These are phyloP conservation scores for Drosophila suzukii DNA, from an alignment of 1,140 invertebrate genomes.

Conservation along the genomic window DNA sequence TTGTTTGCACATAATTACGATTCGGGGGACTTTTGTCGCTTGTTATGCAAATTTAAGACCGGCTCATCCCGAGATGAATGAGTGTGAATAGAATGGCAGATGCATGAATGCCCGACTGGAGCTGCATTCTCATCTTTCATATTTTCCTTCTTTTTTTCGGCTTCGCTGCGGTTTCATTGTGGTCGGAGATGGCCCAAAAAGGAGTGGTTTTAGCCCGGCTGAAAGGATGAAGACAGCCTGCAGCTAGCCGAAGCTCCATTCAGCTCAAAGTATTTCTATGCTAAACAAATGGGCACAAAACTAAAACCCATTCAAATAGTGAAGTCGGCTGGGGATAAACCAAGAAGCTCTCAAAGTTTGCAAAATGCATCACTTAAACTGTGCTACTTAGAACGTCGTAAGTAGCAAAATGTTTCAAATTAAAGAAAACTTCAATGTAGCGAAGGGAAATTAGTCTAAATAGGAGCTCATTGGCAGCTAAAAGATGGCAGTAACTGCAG, in stretches of 20 bases:
- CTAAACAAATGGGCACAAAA: conserved; percentile 30
- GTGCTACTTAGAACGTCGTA: conserved; percentile 17
- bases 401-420: conserved; percentile 2
- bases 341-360: conserved; percentile 13
- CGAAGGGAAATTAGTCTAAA: not conserved
- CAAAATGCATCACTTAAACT: conserved; percentile 33
- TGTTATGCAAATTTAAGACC: conserved; percentile 58
- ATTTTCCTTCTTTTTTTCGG: conserved; percentile 6
- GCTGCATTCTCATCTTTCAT: conserved; percentile 17
- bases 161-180: conserved; percentile 36
- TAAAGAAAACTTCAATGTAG: not conserved
- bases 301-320: conserved; percentile 44
- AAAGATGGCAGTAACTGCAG: not conserved
- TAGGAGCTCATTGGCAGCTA: not conserved
- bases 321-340: conserved; percentile 4
- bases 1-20: conserved; percentile 78
- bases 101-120: conserved; percentile 28
- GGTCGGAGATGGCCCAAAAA: conserved; percentile 26
- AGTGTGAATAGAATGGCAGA: conserved; percentile 26
- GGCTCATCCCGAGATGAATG: conserved; percentile 26
- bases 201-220: conserved; percentile 15
- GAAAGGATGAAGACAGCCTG: conserved; percentile 42
- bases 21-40: conserved; percentile 55
- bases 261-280: conserved; percentile 31
- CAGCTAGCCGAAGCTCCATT: conserved; percentile 25